Conservation (phyloP, 92 coral and sea anemone species). For the Actinostola sp. region DNA sequence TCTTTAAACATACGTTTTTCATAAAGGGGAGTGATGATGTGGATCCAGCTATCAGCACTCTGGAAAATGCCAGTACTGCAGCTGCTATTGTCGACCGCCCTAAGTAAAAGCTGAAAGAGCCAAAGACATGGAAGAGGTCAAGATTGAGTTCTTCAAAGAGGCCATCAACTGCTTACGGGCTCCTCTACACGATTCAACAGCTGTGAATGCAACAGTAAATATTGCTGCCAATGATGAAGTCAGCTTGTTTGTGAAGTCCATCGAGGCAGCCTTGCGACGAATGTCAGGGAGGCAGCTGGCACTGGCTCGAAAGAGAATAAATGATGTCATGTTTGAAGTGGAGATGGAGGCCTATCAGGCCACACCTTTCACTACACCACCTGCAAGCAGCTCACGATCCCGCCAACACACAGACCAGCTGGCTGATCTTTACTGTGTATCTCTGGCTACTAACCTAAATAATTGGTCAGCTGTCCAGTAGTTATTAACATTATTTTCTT, state of each 20-base stretch:
- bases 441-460: too few relatives aligned
- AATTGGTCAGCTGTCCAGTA: too few relatives aligned
- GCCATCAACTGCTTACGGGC: background rate
- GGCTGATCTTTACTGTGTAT: too few relatives aligned
- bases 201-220: too few relatives aligned
- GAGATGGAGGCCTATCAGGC: too few relatives aligned
- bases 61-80: background rate
- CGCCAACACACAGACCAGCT: too few relatives aligned
- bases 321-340: conserved; percentile 39
- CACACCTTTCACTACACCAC: too few relatives aligned
- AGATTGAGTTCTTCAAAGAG: background rate
- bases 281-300: conserved; percentile 37
- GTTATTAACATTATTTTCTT: too few relatives aligned
- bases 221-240: conserved; percentile 29
- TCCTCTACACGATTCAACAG: background rate
- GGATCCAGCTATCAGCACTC: conserved; percentile 35
- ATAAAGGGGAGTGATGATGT: conserved; percentile 48
- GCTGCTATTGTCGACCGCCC: too few relatives aligned
- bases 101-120: background rate
- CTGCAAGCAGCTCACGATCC: too few relatives aligned
- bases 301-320: conserved; percentile 40
- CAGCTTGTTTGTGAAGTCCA: background rate
- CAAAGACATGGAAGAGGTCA: background rate
- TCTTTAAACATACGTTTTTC: conserved; percentile 31
- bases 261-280: conserved; percentile 34